Percentiles rank a stretch among this genome's conserved stretches.
Conservation (phyloP, 2,888 invertebrate species). For the Dexiosoma caninum region DNA sequence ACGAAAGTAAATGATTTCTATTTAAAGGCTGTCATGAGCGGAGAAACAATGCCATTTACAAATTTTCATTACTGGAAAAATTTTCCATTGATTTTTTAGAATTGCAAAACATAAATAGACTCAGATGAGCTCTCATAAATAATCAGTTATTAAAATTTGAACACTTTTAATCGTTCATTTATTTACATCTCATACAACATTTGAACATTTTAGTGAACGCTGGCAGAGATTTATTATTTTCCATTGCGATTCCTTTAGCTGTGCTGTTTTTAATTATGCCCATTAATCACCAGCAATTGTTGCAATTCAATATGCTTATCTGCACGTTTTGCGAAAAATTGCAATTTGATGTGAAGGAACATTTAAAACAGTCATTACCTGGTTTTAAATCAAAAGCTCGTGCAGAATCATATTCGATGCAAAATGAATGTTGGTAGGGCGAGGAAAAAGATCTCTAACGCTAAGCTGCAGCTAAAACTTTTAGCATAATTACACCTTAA, state of each 20-base stretch:
- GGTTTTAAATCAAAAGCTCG: neutral
- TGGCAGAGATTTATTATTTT: too few species aligned
- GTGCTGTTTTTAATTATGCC: constrained; percentile 27
- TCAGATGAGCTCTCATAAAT: too few species aligned
- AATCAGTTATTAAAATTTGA: too few species aligned
- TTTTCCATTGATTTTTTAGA: too few species aligned
- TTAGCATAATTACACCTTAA: neutral
- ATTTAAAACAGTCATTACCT: constrained; percentile 17
- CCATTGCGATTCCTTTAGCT: neutral
- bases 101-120: too few species aligned
- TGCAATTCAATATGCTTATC: constrained; percentile 5
- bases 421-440: neutral
- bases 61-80: too few species aligned
- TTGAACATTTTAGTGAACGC: too few species aligned
- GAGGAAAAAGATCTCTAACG: neutral
- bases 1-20: too few species aligned
- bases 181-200: too few species aligned
- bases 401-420: neutral
- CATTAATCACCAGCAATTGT: constrained; percentile 33
- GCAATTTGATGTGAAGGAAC: constrained; percentile 33
- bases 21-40: too few species aligned
- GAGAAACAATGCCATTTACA: too few species aligned
- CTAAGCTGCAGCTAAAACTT: neutral
- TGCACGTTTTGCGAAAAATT: constrained; percentile 17
- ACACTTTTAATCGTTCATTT: too few species aligned